Conservation (phyloP, 2,797 vertebrate genomes). For the Bradypodion ventrale region DNA sequence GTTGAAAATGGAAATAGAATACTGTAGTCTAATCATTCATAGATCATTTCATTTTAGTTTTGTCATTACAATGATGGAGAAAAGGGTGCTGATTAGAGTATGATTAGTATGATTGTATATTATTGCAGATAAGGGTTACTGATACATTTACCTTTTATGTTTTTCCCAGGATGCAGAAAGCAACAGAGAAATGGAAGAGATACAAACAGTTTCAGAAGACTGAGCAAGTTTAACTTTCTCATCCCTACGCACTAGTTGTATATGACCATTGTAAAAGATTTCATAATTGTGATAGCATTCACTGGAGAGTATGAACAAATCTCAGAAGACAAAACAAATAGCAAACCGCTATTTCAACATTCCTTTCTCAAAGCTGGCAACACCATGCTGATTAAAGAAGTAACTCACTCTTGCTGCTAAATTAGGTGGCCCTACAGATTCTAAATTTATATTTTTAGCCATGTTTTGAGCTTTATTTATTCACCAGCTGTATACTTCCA, state of each 20-base stretch:
- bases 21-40: background rate
- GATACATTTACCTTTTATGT: background rate
- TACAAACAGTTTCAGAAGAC: conserved; percentile 50
- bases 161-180: conserved; percentile 70
- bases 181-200: conserved; percentile 70
- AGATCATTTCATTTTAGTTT: fast-evolving
- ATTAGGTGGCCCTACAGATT: background rate
- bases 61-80: background rate
- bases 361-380: background rate
- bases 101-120: background rate
- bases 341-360: background rate
- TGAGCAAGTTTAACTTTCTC: conserved; percentile 19
- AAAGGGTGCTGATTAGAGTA: background rate
- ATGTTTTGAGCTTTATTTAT: background rate
- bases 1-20: background rate
- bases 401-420: background rate
- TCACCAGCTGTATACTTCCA: background rate
- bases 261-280: background rate
- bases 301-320: background rate
- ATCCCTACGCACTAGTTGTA: background rate
- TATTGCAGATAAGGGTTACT: background rate
- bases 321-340: background rate
- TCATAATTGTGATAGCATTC: background rate
- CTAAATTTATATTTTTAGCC: background rate
- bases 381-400: background rate